Conservation (phyloP, 2,888 invertebrate species). For the Smittia sp. region DNA sequence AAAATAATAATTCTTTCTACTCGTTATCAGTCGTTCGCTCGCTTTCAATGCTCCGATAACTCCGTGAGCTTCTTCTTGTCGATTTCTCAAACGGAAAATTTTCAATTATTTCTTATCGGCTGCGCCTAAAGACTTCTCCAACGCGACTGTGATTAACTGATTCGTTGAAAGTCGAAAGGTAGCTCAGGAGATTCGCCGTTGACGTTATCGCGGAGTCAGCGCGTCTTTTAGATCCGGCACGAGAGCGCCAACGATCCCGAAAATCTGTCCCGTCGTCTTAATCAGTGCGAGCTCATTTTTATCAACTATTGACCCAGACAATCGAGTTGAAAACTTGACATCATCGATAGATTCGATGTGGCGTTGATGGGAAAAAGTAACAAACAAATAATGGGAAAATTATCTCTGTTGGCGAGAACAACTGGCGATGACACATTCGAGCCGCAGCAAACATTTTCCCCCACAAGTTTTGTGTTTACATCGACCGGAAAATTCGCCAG, state of each 20-base stretch:
- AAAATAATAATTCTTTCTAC: slow-evolving; percentile 3
- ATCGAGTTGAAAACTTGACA: neutral
- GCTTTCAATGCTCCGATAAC: neutral
- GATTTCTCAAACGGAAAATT: neutral
- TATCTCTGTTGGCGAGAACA: neutral
- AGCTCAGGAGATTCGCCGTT: no score
- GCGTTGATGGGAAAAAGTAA: no score
- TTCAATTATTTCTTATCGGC: neutral
- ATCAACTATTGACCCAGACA: slow-evolving; percentile 12
- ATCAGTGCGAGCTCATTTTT: neutral
- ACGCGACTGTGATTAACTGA: no score
- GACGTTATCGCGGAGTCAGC: no score
- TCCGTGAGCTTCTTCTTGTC: neutral
- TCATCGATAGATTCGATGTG: neutral
- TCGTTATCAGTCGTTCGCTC: neutral
- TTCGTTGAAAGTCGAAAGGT: no score
- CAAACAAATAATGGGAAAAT: neutral
- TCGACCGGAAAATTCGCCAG: no score
- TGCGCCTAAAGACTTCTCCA: no score
- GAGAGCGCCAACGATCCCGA: no score
- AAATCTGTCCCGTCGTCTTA: neutral
- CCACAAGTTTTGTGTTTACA: no score
- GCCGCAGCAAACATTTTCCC: no score
- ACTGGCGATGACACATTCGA: neutral
- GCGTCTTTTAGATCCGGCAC: no score